These are phyloP conservation scores for Pseudochromis fuscus DNA, from an alignment of 2,797 vertebrate species.

Conservation along the genomic window DNA sequence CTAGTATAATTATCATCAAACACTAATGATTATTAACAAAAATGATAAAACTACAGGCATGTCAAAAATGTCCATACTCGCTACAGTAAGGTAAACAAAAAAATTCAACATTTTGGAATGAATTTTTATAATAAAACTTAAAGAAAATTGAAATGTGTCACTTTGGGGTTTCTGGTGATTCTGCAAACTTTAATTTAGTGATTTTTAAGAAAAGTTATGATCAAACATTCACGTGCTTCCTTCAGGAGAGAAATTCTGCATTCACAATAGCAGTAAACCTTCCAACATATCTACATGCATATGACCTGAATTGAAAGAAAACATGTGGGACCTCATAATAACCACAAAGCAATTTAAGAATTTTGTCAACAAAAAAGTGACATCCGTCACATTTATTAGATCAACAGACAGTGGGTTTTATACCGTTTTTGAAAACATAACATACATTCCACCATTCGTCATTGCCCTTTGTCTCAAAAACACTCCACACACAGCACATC, in stretches of 20 bases:
- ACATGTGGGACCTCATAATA: constrained; percentile 5
- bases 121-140: not conserved
- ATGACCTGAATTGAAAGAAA: not conserved
- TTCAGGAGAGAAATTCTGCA: not conserved
- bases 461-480: constrained; percentile 26
- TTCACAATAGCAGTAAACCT: not conserved
- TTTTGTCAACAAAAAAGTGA: constrained; percentile 58
- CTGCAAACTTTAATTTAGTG: not conserved
- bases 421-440: constrained; percentile 28
- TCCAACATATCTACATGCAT: not conserved
- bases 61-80: too few species aligned
- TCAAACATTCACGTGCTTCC: not conserved
- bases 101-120: not conserved
- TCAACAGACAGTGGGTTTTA: constrained; percentile 31
- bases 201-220: too few species aligned
- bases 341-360: constrained; percentile 7
- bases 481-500: constrained; percentile 3
- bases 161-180: not conserved
- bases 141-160: not conserved
- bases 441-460: constrained; percentile 38
- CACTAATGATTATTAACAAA: too few species aligned
- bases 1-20: too few species aligned
- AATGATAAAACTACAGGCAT: too few species aligned
- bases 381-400: constrained; percentile 54
- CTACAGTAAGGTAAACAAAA: too few species aligned